Conservation (phyloP, 2,888 invertebrate species). For the Heteromyza rotundicornis region DNA sequence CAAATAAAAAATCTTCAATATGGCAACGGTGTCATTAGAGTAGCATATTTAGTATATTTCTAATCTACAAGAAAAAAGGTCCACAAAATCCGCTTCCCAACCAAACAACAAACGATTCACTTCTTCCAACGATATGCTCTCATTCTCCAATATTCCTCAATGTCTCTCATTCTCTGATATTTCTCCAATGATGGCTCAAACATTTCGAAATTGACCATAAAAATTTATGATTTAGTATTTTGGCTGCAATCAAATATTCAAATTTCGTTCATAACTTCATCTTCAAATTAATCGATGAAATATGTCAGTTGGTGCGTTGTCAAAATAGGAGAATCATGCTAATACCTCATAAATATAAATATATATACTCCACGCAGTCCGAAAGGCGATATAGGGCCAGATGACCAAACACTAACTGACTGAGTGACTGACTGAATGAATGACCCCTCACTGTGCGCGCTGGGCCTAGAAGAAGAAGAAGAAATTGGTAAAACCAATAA, state of each 20-base stretch:
- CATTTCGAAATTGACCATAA: constrained; percentile 37
- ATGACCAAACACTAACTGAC: no score
- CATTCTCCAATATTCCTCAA: background rate
- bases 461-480: no score
- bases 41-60: no score
- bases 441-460: constrained; percentile 32
- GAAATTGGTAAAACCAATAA: background rate
- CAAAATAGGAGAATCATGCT: constrained; percentile 50
- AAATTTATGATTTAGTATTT: constrained; percentile 51
- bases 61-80: no score
- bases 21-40: no score
- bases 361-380: background rate
- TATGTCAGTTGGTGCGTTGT: constrained; percentile 49
- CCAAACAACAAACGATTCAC: no score
- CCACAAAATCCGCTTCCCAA: no score
- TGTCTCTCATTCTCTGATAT: background rate
- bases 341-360: constrained; percentile 50
- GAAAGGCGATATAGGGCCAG: background rate
- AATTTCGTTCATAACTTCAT: constrained; percentile 55
- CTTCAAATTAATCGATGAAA: constrained; percentile 55
- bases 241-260: constrained; percentile 52
- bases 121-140: no score
- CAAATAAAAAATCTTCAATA: no score
- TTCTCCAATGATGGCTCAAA: background rate
- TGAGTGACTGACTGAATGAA: no score